Evolutionary conservation across 2,888 invertebrate genomes (phyloP).

Genomic region (Acanthosepion lycidas): DNA sequence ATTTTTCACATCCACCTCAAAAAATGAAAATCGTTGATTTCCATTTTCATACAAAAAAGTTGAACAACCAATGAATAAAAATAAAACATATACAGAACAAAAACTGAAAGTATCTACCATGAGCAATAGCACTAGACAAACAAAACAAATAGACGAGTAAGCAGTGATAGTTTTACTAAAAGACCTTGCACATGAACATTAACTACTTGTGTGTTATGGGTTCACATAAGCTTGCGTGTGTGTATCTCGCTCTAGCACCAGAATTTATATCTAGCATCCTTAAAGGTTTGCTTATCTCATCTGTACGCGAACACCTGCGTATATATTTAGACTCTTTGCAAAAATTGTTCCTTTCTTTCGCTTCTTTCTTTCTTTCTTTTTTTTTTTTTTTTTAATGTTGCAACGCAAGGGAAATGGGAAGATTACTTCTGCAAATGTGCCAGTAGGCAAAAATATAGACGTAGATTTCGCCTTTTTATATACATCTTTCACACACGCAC

Average conservation of each 20-base stretch:
- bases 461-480: neutral
- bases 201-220: neutral
- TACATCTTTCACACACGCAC: no score
- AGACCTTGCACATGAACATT: neutral
- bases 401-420: neutral
- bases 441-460: constrained; percentile 1
- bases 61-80: neutral
- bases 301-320: constrained; percentile 21
- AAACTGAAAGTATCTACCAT: neutral
- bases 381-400: neutral
- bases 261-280: neutral
- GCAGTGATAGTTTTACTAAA: neutral
- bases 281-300: constrained; percentile 33
- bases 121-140: neutral
- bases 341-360: neutral
- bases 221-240: neutral
- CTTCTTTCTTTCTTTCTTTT: no score
- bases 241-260: neutral
- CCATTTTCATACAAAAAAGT: no score
- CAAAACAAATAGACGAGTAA: neutral
- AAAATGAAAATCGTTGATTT: no score
- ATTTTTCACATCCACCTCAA: no score
- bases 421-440: neutral
- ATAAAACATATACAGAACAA: neutral
- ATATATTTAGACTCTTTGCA: constrained; percentile 33